Percentiles rank a stretch among this genome's conserved stretches.
These are phyloP conservation scores for Morpho deidamia DNA, from an alignment of 2,888 invertebrate genomes.

Conservation along the genomic window DNA sequence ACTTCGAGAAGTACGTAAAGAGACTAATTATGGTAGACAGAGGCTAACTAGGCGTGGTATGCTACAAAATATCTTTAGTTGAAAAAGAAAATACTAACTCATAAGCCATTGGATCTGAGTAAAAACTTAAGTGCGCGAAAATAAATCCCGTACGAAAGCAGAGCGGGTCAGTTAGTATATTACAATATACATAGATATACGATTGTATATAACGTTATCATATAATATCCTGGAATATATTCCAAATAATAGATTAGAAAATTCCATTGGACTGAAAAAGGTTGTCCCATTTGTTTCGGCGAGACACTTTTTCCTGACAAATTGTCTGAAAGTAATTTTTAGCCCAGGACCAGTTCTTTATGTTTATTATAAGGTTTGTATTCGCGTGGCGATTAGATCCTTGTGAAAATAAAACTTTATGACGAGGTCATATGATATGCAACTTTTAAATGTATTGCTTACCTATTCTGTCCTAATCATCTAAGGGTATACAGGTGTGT, in stretches of 20 bases:
- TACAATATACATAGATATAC: no score
- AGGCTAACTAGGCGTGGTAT: no score
- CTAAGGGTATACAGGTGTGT: no score
- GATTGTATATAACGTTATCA: no score
- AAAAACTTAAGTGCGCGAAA: no score
- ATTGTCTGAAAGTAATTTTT: slow-evolving; percentile 73
- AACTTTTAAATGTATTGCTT: no score
- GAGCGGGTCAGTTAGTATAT: no score
- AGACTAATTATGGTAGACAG: no score
- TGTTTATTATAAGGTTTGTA: slow-evolving; percentile 45
- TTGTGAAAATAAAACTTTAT: slow-evolving; percentile 18
- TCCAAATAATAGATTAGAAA: slow-evolving; percentile 57
- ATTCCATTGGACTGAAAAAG: slow-evolving; percentile 59
- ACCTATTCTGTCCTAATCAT: no score
- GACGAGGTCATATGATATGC: neutral
- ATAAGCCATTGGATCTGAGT: neutral
- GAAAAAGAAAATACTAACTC: neutral
- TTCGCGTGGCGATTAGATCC: slow-evolving; percentile 15
- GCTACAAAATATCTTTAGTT: neutral
- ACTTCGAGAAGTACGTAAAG: no score
- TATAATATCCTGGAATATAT: slow-evolving; percentile 13
- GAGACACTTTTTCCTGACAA: slow-evolving; percentile 68
- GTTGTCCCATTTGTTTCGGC: slow-evolving; percentile 61
- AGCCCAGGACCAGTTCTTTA: slow-evolving; percentile 59
- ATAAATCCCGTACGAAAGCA: no score